Conservation (phyloP, 1,140 invertebrate genomes). For the Dinoponera quadriceps region DNA sequence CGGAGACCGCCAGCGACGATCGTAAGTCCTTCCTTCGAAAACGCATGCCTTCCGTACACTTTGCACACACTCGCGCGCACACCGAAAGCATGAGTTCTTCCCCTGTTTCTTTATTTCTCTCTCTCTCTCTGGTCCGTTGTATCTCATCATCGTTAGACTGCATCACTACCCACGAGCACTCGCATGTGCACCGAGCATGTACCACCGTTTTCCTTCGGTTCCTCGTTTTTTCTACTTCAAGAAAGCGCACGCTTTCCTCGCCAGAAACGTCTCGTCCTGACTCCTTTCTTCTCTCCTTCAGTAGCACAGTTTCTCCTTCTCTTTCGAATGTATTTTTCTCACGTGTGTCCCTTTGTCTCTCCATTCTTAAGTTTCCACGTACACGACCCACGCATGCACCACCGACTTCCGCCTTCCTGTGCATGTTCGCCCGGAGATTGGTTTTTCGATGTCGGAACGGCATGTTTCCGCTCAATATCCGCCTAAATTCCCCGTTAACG, state of each 20-base stretch:
- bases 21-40: conserved; percentile 82
- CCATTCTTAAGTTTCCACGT: not conserved
- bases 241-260: conserved; percentile 4
- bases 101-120: not conserved
- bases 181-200: not conserved
- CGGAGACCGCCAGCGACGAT: conserved; percentile 84
- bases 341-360: not conserved
- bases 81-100: not conserved
- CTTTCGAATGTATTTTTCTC: conserved; percentile 9
- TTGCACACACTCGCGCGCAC: conserved; percentile 53
- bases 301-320: conserved; percentile 21
- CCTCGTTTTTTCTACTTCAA: not conserved
- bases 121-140: not conserved
- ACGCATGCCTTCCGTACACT: conserved; percentile 68
- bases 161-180: not conserved
- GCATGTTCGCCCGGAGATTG: conserved; percentile 18
- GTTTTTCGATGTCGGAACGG: conserved; percentile 12
- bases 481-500: conserved; percentile 11
- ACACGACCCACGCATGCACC: not conserved
- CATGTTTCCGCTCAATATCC: conserved; percentile 19
- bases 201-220: not conserved
- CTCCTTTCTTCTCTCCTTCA: not conserved
- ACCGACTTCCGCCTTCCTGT: not conserved
- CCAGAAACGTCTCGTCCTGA: not conserved
- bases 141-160: not conserved